phyloP scores from a whole-genome alignment of 2,888 invertebrate genomes.

The Prosopocoilus inquinatus region DNA sequence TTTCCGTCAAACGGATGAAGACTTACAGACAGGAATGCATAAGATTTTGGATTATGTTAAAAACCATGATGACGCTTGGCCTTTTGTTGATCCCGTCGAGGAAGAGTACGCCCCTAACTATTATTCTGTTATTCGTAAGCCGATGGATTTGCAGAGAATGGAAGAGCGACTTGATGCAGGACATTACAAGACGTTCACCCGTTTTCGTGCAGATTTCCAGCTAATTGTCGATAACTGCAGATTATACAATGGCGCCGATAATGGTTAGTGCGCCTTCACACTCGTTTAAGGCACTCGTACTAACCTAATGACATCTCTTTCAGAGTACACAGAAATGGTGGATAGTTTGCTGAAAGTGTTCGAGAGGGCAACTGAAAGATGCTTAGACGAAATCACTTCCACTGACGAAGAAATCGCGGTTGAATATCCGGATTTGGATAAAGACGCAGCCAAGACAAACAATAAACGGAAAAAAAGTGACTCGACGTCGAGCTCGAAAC shows the following conservation, averaged over 20 bases:
- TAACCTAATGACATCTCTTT: not conserved
- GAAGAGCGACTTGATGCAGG: slow-evolving; percentile 82
- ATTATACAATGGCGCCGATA: slow-evolving; percentile 88
- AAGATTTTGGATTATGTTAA: slow-evolving; percentile 86
- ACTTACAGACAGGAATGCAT: slow-evolving; percentile 85
- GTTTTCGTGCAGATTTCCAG: slow-evolving; percentile 86
- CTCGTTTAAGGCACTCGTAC: too few relatives aligned
- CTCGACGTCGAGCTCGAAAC: slow-evolving; percentile 22
- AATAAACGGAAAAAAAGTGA: slow-evolving; percentile 18
- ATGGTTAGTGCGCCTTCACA: slow-evolving; percentile 61
- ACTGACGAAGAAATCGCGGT: slow-evolving; percentile 77
- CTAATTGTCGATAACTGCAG: slow-evolving; percentile 91
- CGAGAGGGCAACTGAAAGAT: slow-evolving; percentile 77
- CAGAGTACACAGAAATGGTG: slow-evolving; percentile 88
- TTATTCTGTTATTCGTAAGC: slow-evolving; percentile 69
- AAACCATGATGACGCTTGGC: slow-evolving; percentile 91
- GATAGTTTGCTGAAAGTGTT: slow-evolving; percentile 79
- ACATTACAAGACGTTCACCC: slow-evolving; percentile 73
- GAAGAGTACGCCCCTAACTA: slow-evolving; percentile 90
- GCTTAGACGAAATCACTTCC: slow-evolving; percentile 75
- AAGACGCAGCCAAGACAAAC: slow-evolving; percentile 50
- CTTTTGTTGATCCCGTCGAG: slow-evolving; percentile 89
- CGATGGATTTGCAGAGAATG: slow-evolving; percentile 88
- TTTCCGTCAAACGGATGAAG: slow-evolving; percentile 79
- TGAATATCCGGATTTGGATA: slow-evolving; percentile 57